Evolutionary conservation across 64 coral and sea anemone genomes (phyloP).

Genomic region (Montipora cactus): DNA sequence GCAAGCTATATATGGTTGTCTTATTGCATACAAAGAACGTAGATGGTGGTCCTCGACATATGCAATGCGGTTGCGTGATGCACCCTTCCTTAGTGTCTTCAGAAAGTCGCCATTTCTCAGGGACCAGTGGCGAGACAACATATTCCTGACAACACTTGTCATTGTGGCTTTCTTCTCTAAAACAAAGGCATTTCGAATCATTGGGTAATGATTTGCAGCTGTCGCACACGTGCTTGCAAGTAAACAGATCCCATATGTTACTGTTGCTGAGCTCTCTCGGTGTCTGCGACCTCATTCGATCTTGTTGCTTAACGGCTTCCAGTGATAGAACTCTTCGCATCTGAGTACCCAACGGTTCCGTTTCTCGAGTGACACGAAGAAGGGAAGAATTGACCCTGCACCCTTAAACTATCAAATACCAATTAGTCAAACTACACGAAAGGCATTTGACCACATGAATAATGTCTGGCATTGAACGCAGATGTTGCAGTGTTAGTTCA

Average conservation of each 20-base stretch:
- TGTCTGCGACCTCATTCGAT: slow-evolving; percentile 1
- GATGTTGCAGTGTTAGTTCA: not conserved
- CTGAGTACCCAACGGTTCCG: not conserved
- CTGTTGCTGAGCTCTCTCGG: not conserved
- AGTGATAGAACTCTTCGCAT: slow-evolving; percentile 1
- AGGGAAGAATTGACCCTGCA: not conserved
- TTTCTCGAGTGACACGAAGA: not conserved
- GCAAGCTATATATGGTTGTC: slow-evolving; percentile 48
- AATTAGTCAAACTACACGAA: not conserved
- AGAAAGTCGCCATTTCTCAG: slow-evolving; percentile 4
- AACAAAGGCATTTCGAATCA: too few relatives aligned
- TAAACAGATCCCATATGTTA: not conserved
- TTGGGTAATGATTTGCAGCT: slow-evolving; percentile 1
- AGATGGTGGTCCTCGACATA: slow-evolving; percentile 48
- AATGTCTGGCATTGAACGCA: not conserved
- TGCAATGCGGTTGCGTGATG: slow-evolving; percentile 11
- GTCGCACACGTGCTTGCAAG: not conserved
- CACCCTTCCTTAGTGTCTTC: slow-evolving; percentile 6
- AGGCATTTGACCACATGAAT: not conserved
- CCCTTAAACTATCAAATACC: not conserved
- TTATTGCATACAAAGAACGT: slow-evolving; percentile 39
- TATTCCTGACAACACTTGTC: too few relatives aligned
- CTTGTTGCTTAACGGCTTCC: not conserved
- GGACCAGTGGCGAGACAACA: too few relatives aligned
- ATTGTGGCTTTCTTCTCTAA: too few relatives aligned